Conservation (phyloP, 2,888 invertebrate species). For the Sinopyrophorus schimmeli region DNA sequence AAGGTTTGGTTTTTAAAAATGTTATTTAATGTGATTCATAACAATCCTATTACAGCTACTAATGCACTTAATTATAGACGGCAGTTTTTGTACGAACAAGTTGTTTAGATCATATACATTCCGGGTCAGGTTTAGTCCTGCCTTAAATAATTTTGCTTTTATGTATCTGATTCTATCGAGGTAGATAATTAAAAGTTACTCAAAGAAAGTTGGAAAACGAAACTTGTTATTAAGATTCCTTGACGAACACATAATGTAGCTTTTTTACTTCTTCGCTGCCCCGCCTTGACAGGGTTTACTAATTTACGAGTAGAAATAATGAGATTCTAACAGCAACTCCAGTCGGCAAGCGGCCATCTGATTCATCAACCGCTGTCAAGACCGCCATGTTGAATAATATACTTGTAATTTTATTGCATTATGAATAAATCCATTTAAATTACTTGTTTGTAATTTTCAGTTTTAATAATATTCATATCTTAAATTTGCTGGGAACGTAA, state of each 20-base stretch:
- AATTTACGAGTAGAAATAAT: slow-evolving; percentile 45
- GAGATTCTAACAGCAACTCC: slow-evolving; percentile 43
- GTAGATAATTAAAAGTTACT: slow-evolving; percentile 26
- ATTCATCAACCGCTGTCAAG: slow-evolving; percentile 39
- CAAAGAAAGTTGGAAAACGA: slow-evolving; percentile 28
- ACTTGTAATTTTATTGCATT: slow-evolving; percentile 41
- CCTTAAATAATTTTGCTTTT: slow-evolving; percentile 19
- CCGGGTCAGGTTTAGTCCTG: slow-evolving; percentile 16
- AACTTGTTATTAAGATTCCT: slow-evolving; percentile 46
- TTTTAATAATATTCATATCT: slow-evolving; percentile 22
- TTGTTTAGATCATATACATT: slow-evolving; percentile 18
- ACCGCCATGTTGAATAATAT: slow-evolving; percentile 46
- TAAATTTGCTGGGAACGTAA: slow-evolving; percentile 22
- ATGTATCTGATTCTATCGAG: slow-evolving; percentile 5
- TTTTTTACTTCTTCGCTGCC: slow-evolving; percentile 39
- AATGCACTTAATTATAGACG: slow-evolving; percentile 20
- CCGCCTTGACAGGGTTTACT: slow-evolving; percentile 42
- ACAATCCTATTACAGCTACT: too few species aligned
- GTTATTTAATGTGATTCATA: too few species aligned
- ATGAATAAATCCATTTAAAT: slow-evolving; percentile 38
- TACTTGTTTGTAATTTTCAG: slow-evolving; percentile 29
- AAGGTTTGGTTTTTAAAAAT: too few species aligned
- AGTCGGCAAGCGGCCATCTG: slow-evolving; percentile 28
- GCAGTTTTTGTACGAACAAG: slow-evolving; percentile 15
- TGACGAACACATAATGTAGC: slow-evolving; percentile 42